A percentile compares a stretch with the other conserved stretches of the same genome.
phyloP scores from a whole-genome alignment of 2,113 vertebrate genomes.

The Rattus norvegicus region GRCr8 NC_086020.1:28096001-28096500 shows the following conservation, averaged over 20 bases:
- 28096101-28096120: not conserved
- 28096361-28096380: not conserved
- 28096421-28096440: not conserved
- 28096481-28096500: not conserved
- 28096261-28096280: not conserved
- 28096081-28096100: not conserved
- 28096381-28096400: not conserved
- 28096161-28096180: not conserved
- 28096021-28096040: slow-evolving; percentile 41
- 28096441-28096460: slow-evolving; percentile 12
- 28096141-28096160: not conserved
- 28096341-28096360: not conserved
- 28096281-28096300: not conserved
- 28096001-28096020: slow-evolving; percentile 32
- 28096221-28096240: not conserved
- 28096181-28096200: not conserved
- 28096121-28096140: not conserved
- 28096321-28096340: not conserved
- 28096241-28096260: not conserved
- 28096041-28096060: not conserved
- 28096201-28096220: not conserved
- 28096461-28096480: not conserved
- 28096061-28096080: not conserved
- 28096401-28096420: not conserved
- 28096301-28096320: not conserved